These are phyloP conservation scores for Hypercompe scribonia DNA, from an alignment of 2,888 invertebrate genomes.

Conservation along the genomic window DNA sequence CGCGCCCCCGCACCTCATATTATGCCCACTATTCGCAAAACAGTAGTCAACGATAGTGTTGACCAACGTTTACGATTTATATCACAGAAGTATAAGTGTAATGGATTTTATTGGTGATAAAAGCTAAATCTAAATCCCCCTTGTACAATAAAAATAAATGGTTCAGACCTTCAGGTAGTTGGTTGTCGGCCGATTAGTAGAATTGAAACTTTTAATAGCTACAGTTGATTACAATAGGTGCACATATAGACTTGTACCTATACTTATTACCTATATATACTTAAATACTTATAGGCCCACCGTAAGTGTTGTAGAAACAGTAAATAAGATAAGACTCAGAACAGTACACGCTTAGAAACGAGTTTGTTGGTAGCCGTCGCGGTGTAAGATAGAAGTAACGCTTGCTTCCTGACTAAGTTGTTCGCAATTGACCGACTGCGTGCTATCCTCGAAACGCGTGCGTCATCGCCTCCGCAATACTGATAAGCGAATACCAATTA, in stretches of 20 bases:
- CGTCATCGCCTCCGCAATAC: conserved; percentile 83
- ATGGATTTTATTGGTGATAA: neutral
- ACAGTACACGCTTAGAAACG: conserved; percentile 47
- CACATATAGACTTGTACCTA: no score
- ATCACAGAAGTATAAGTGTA: neutral
- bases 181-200: neutral
- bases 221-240: neutral
- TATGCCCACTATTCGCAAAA: conserved; percentile 72
- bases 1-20: conserved; percentile 72
- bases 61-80: conserved; percentile 35
- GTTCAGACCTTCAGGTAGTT: no score
- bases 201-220: neutral
- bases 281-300: neutral
- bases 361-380: conserved; percentile 35
- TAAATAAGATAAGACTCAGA: conserved; percentile 1
- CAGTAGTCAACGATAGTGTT: conserved; percentile 60
- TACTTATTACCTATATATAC: neutral
- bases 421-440: conserved; percentile 64
- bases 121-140: neutral
- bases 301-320: neutral
- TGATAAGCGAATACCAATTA: conserved; percentile 84
- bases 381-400: conserved; percentile 49
- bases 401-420: conserved; percentile 69
- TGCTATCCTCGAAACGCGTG: conserved; percentile 72
- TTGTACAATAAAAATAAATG: neutral